Conservation (phyloP, 2,888 invertebrate species). For the Platycheirus rosarum region DNA sequence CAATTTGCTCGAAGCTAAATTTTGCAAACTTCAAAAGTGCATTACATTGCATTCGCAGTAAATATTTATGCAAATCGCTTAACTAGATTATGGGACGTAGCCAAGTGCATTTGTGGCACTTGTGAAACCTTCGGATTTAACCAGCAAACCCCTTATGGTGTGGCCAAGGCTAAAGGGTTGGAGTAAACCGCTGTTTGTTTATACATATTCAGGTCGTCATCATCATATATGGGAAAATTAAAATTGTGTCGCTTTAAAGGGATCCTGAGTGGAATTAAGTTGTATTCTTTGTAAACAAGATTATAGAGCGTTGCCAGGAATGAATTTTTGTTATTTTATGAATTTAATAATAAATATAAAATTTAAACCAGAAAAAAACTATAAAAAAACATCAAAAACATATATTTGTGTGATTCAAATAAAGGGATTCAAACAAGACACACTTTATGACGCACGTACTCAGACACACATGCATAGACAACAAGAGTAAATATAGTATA, state of each 20-base stretch:
- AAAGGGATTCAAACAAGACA: too few relatives aligned
- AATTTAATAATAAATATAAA: too few relatives aligned
- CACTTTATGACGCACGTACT: too few relatives aligned
- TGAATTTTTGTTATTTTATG: too few relatives aligned
- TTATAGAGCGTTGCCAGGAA: constrained; percentile 29
- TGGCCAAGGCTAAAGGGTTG: background rate
- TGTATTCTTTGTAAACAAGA: constrained; percentile 38
- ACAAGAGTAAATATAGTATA: too few relatives aligned
- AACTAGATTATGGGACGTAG: constrained; percentile 67
- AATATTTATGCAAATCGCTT: constrained; percentile 74
- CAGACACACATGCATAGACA: too few relatives aligned
- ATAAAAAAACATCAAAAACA: too few relatives aligned
- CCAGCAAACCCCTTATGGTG: background rate
- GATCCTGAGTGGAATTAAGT: constrained; percentile 46
- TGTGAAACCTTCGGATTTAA: constrained; percentile 44
- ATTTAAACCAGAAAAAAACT: too few relatives aligned
- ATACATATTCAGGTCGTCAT: constrained; percentile 62
- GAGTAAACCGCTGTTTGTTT: constrained; percentile 60
- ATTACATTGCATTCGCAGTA: constrained; percentile 71
- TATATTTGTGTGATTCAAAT: too few relatives aligned
- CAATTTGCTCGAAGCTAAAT: constrained; percentile 45
- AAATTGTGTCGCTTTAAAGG: constrained; percentile 62
- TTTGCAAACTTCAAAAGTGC: constrained; percentile 71
- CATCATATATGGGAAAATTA: constrained; percentile 67
- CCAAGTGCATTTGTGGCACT: constrained; percentile 61